Base-by-base conservation (phyloP, 2,797 vertebrate genomes). In the Serranus cabrilla region DNA sequence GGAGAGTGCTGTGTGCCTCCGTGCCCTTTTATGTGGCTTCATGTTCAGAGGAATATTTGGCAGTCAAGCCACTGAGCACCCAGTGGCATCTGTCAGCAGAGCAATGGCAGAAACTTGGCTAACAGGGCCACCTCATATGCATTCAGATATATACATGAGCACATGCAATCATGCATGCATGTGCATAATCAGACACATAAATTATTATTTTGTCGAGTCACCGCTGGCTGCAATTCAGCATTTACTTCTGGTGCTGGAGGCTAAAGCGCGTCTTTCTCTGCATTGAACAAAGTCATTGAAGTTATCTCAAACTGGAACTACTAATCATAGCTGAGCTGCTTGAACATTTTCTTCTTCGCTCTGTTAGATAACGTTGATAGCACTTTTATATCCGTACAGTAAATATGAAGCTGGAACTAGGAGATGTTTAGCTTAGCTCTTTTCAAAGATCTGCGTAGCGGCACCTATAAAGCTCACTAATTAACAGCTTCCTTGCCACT, bases 31-130 rank as follows among this genome's bases (percentile, higher is more conserved):
- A 77, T 81, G 67, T 75, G 75, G 69, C 87, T 85, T 82, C 46
- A 40, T 77, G 58, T 91, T 88, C 71, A 49, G 71, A 82, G 63
- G 40, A 72, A 69, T 82, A 78, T 86, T 85, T 89, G 87, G 76
- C 74, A 71, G 43, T 66, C 23, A 20, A 74, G 77, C 70, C 39
- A 4, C 45, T 49, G 23, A 65, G 84, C 60, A 39, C 62, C 71
- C 81, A 13, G 47, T 63, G 71, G 73, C 82, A 79, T 89, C 83
- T 88, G 86, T 86, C 69, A 56, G 45, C 50, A 51, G 31, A 58
- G 69, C 70, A 60, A 4, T 78, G 82, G 81, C 80, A 84, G 73
- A 79, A 69, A 76, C 25, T 31, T 71, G 50, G 79, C 75, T 46
- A 60, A 54, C 70, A 4, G 51, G n/a, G 42, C 27, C 16, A 47